A percentile compares a stretch with the other conserved stretches of the same genome.
These are phyloP conservation scores for Laticauda colubrina DNA, from an alignment of 2,113 vertebrate species.

Conservation along the genomic window DNA sequence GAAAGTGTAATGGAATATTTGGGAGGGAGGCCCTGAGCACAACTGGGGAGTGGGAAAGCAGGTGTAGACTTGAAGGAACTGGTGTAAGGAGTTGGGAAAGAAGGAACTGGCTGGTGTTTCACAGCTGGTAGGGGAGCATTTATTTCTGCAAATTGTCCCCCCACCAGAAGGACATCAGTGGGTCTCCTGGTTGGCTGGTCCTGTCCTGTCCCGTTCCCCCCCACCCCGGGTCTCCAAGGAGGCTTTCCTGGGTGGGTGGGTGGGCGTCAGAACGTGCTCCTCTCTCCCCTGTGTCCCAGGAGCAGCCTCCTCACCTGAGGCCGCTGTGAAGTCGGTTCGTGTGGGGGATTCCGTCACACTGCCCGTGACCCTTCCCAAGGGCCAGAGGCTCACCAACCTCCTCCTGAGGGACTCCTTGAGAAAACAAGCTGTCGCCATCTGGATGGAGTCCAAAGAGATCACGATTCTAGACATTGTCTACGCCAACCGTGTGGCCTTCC, in stretches of 20 bases:
- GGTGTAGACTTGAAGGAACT: neutral
- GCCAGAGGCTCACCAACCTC: neutral
- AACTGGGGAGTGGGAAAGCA: neutral
- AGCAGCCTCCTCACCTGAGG: neutral
- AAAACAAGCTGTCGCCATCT: accelerated
- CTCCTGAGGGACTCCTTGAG: accelerated
- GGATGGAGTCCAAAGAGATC: accelerated
- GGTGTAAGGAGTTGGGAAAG: neutral
- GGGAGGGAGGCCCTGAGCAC: neutral
- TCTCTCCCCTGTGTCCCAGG: neutral
- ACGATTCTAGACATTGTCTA: accelerated
- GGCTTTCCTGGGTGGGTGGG: neutral
- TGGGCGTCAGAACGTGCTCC: neutral
- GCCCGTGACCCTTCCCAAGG: neutral
- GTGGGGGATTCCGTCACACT: neutral
- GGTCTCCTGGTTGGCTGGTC: neutral
- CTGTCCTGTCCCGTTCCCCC: neutral
- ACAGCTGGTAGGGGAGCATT: neutral
- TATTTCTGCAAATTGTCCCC: neutral
- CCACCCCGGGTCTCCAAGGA: neutral
- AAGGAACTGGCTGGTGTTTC: neutral
- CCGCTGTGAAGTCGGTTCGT: accelerated
- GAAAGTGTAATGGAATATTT: neutral
- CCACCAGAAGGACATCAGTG: neutral
- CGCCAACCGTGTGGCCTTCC: neutral